Conservation (phyloP, 2,888 invertebrate species). For the Caenorhabditis parvicauda region DNA sequence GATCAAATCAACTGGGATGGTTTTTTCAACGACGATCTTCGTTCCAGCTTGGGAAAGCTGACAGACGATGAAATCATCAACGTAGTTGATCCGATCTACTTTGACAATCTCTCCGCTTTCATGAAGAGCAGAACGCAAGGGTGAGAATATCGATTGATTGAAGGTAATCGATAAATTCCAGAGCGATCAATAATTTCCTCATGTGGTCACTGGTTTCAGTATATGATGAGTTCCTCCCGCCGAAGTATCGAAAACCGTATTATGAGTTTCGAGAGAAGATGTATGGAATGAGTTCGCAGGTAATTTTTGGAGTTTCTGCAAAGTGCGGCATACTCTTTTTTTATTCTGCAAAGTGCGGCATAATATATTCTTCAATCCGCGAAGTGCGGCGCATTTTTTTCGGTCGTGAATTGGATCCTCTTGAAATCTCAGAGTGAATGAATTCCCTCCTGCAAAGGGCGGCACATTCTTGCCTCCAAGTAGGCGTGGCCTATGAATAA, state of each 20-base stretch:
- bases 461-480: too few species aligned
- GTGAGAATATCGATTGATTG: not conserved
- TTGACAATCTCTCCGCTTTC: conserved; percentile 34
- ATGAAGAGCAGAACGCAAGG: conserved; percentile 22
- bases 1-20: conserved; percentile 48
- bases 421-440: too few species aligned
- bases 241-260: conserved; percentile 33
- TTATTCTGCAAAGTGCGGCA: conserved; percentile 3
- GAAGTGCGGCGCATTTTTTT: not conserved
- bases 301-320: conserved; percentile 4
- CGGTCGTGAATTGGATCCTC: not conserved
- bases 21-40: conserved; percentile 40
- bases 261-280: conserved; percentile 34
- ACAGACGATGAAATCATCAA: conserved; percentile 42
- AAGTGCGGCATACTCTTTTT: conserved; percentile 10
- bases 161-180: conserved; percentile 16
- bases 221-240: conserved; percentile 46
- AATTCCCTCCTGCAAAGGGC: too few species aligned
- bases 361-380: too few species aligned
- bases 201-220: conserved; percentile 51
- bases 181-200: conserved; percentile 49
- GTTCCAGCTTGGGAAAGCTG: conserved; percentile 26
- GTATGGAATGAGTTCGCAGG: conserved; percentile 34
- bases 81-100: conserved; percentile 44
- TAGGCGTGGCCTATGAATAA: too few species aligned